Evolutionary conservation across 2,113 vertebrate genomes (phyloP).

Genomic region (Cephalopholis sonnerati): DNA sequence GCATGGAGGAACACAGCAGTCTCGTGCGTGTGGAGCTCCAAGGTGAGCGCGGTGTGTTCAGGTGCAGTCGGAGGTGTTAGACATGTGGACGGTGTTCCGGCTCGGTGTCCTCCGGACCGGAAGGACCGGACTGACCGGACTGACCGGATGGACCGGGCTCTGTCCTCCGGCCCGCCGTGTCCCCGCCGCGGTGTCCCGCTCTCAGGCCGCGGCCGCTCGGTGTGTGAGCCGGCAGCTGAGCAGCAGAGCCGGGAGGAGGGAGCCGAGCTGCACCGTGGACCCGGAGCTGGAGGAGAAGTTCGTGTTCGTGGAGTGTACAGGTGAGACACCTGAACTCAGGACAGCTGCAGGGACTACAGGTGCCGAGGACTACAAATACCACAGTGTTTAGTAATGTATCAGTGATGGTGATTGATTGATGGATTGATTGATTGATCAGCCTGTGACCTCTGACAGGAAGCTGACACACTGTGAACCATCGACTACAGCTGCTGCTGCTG

Average conservation of each 20-base stretch:
- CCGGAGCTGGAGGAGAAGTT: conserved; percentile 83
- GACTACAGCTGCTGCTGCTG: too few relatives aligned
- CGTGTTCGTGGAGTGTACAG: conserved; percentile 83
- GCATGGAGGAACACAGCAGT: too few relatives aligned
- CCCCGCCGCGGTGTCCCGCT: not conserved
- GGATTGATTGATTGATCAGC: too few relatives aligned
- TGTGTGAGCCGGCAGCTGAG: not conserved
- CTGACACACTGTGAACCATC: too few relatives aligned
- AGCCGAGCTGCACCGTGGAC: conserved; percentile 63
- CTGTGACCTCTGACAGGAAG: too few relatives aligned
- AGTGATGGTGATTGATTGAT: too few relatives aligned
- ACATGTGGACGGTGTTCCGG: conserved; percentile 65
- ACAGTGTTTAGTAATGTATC: too few relatives aligned
- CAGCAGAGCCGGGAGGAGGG: not conserved
- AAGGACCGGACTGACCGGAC: not conserved
- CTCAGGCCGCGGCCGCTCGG: not conserved
- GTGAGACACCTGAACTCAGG: conserved; percentile 34
- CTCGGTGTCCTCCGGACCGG: conserved; percentile 37
- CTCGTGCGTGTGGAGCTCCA: not conserved
- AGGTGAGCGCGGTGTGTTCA: conserved; percentile 16
- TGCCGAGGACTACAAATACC: too few relatives aligned
- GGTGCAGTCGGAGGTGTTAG: not conserved
- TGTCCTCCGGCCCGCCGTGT: not conserved
- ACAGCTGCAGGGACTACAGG: not conserved
- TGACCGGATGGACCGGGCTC: not conserved